Evolutionary conservation across 2,113 vertebrate species (phyloP), one percentile per base, ranked within the genome.

Genomic region (Marmota monax): DNA sequence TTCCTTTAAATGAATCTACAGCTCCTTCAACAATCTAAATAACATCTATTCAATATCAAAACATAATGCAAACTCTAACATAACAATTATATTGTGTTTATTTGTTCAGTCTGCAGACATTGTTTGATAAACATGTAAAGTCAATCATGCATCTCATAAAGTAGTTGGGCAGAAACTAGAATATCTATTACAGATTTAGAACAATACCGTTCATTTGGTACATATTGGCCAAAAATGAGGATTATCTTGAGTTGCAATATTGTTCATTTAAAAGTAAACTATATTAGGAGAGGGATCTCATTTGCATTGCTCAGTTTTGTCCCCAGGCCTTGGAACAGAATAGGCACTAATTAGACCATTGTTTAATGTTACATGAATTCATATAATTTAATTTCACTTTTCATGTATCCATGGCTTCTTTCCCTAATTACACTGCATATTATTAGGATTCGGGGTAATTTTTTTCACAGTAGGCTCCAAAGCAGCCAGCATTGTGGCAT

Each of bases 241-340:
- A 86, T 48, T 39, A 1, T 39, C 56, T 63, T 83, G 88, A 67
- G 11, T 56, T 17, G 1, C 29, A 76, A 12, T 61, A 76, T 92
- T 53, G 72, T 70, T 89, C 53, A 86, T 70, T 86, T 92, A 79
- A 90, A 95, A 87, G 9, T 83, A 73, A 83, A 48, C n/a, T 92
- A 34, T 92, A 34, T 48, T 80, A 87, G 25, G n/a, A 32, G 61
- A 95, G 27, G 29, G 16, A 56, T 74, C 9, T 77, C 63, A 1
- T 72, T 88, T 34, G 56, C 82, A 10, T 34, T 67, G 4, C 39
- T 73, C 27, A 45, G 11, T 72, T 93, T 88, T 72, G 67, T 86
- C 39, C 29, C 70, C 45, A 92, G 72, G 29, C 16, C 20, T 83
- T 48, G 22, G 25, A 67, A 69, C 23, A 67, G 5, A 67, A 22